These are phyloP conservation scores for Lasiurus borealis DNA, from an alignment of 2,113 vertebrate genomes.

Conservation along the genomic window DNA sequence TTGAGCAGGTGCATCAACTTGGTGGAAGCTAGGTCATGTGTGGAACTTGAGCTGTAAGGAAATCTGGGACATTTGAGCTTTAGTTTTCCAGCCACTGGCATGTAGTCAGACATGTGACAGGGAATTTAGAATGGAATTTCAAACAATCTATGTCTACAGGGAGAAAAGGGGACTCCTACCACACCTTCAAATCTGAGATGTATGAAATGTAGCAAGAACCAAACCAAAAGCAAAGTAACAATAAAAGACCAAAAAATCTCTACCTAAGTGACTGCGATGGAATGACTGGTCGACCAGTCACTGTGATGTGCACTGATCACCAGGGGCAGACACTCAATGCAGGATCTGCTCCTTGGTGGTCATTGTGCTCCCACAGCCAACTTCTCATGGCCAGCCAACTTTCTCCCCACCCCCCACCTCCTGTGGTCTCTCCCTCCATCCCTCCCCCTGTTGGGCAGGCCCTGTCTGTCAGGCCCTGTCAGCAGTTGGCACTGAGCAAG, in stretches of 20 bases:
- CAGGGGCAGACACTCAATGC: too few species aligned
- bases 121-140: conserved; percentile 31
- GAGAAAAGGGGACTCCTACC: neutral
- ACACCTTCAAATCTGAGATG: neutral
- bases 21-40: neutral
- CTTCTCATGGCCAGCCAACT: too few species aligned
- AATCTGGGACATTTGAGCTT: conserved; percentile 31
- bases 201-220: neutral
- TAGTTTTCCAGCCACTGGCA: neutral
- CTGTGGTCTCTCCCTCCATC: too few species aligned
- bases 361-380: too few species aligned
- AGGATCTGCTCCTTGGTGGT: too few species aligned
- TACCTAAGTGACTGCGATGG: neutral
- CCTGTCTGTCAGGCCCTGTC: too few species aligned
- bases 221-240: neutral
- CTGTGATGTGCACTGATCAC: too few species aligned
- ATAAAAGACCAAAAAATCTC: neutral
- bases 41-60: conserved; percentile 37
- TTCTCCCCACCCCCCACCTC: too few species aligned
- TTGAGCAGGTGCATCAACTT: neutral
- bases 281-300: too few species aligned
- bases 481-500: too few species aligned
- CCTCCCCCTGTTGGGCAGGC: too few species aligned
- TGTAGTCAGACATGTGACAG: neutral
- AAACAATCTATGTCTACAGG: neutral